Conservation (phyloP, 1,140 invertebrate genomes). For the Aradophagus sp. region DNA sequence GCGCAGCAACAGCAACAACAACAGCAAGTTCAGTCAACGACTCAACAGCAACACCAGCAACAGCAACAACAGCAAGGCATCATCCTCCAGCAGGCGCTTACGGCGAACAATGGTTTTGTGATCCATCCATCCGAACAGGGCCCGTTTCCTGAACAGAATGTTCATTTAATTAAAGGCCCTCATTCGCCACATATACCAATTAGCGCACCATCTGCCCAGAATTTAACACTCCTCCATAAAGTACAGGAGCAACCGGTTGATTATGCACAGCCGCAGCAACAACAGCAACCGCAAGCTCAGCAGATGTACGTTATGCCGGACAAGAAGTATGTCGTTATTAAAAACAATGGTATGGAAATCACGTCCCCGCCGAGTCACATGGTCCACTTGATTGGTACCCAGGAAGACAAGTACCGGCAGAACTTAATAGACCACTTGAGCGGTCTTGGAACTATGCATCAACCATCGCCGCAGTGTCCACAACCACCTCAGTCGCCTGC, state of each 20-base stretch:
- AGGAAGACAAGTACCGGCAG: constrained; percentile 65
- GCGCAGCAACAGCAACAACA: constrained; percentile 66
- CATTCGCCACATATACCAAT: constrained; percentile 67
- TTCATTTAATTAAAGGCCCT: constrained; percentile 65
- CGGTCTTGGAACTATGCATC: constrained; percentile 64
- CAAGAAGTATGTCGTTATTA: constrained; percentile 71
- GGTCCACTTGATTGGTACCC: constrained; percentile 24
- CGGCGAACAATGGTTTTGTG: constrained; percentile 63
- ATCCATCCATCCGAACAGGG: constrained; percentile 53
- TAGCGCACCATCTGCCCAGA: constrained; percentile 60
- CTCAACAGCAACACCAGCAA: constrained; percentile 59
- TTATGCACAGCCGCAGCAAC: constrained; percentile 64
- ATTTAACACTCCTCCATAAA: constrained; percentile 66
- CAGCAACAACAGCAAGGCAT: constrained; percentile 62
- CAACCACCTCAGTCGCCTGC: constrained; percentile 64
- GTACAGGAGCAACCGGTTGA: constrained; percentile 68
- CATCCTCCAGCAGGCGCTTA: constrained; percentile 68
- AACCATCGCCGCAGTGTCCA: constrained; percentile 63
- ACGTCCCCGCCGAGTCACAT: constrained; percentile 57
- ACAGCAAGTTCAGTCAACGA: constrained; percentile 22
- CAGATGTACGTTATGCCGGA: constrained; percentile 66
- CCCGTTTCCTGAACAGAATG: constrained; percentile 62
- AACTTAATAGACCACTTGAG: constrained; percentile 65
- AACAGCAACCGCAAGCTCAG: constrained; percentile 61
- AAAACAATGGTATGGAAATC: constrained; percentile 68